These are phyloP conservation scores for Rachycentron canadum DNA, from an alignment of 2,797 vertebrate genomes.

Conservation along the genomic window DNA sequence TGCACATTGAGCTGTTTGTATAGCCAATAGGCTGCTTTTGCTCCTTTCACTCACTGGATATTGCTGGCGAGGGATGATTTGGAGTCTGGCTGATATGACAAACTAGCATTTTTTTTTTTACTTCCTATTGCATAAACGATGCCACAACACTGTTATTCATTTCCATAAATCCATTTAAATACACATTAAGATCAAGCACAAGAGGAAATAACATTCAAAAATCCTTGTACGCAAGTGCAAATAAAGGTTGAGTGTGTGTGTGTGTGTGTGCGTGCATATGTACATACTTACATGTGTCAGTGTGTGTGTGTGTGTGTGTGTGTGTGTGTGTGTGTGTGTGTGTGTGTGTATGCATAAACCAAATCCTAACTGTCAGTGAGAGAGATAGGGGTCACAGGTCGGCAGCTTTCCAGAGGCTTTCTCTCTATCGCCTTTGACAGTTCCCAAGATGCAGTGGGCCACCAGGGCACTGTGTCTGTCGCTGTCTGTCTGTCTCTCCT, in stretches of 20 bases:
- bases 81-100: constrained; percentile 49
- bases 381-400: constrained; percentile 73
- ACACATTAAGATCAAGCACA: constrained; percentile 53
- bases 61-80: constrained; percentile 41
- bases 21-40: constrained; percentile 39
- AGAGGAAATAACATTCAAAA: constrained; percentile 59
- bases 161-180: constrained; percentile 74
- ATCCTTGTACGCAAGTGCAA: constrained; percentile 53
- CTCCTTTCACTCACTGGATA: constrained; percentile 48
- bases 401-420: constrained; percentile 66
- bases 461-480: constrained; percentile 56
- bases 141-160: constrained; percentile 56
- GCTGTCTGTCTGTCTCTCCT: constrained; percentile 65
- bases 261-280: background rate
- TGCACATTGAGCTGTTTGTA: constrained; percentile 45
- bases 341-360: constrained; percentile 67
- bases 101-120: constrained; percentile 1
- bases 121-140: constrained; percentile 48
- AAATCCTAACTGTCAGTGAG: constrained; percentile 77
- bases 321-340: too few relatives aligned
- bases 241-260: constrained; percentile 39
- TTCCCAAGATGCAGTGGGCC: constrained; percentile 75
- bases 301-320: constrained; percentile 35
- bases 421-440: constrained; percentile 79
- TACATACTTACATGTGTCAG: constrained; percentile 5